Evolutionary conservation across 2,888 invertebrate genomes (phyloP), one percentile per base, ranked within the genome.

Genomic region (Caenorhabditis zanzibari): DNA sequence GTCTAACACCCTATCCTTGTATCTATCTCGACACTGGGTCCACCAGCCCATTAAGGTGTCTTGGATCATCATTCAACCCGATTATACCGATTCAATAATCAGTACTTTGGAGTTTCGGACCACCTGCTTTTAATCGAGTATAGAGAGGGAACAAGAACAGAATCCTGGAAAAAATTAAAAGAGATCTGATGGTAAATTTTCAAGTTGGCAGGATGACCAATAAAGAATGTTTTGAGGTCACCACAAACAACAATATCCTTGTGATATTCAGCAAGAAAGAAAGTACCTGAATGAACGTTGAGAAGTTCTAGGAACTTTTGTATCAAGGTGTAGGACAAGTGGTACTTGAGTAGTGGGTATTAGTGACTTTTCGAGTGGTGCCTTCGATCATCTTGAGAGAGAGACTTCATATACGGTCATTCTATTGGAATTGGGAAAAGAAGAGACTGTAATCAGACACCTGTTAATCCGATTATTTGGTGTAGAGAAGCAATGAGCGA

Each of bases 321-420:
- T 79, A 79, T 79, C 79, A 69, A 79, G 79, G 79, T 79, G 79
- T 79, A 71, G 79, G 79, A 79, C 79, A 79, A 79, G 79, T 71
- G 79, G 71, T 35, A 79, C 79, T 79, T 79, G 79, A 79, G 71
- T 56, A 49, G n/a, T 19, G 69, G 77, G 77, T 79, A 79, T 79
- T 79, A 79, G 79, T 79, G 79, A 79, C 79, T 71, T 79, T 64
- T 79, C 71, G 79, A 79, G 79, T 79, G 79, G 58, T 47, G 41
- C 58, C 72, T 41, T 64, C 71, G 19, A 49, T 61, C 68, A 47
- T 75, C 66, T 75, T 64, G 68, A 76, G 56, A 59, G 0, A n/a
- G n/a, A 38, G 32, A 49, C 38, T 38, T 35, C 41, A 41, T 14
- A 47, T 71, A 72, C 71, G 79, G 79, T 79, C 79, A 79, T 58